Evolutionary conservation across 2,888 invertebrate species (phyloP), one percentile per base, ranked within the genome.

Genomic region (Chrysolina americana): DNA sequence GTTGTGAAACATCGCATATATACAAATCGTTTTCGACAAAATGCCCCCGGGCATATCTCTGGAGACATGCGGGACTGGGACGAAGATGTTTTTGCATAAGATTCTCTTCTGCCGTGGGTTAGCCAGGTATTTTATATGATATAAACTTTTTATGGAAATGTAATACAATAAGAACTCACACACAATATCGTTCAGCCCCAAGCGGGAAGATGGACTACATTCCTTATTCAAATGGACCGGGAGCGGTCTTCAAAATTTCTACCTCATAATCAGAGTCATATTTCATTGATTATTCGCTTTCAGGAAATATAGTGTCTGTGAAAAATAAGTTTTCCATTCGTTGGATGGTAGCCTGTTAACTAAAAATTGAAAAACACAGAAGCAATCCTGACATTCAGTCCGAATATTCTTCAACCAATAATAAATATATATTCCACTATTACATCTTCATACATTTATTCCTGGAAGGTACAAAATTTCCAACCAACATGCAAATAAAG

Each of bases 81-180:
- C 21, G 21, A 53, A 19, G 53, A 53, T 6, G 21, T 53, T 53
- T 11, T 53, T 53, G 19, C 21, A 21, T 53, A 21, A 53, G 19
- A 21, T 53, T 11, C 11, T 53, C 13, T 10, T 21, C 53, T 10
- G 21, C 21, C 19, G 53, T 48, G 17, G 48, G 48, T 48, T 48
- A 48, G 48, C 48, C 48, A 48, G 53, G 53, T 53, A 21, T 53
- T 53, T 21, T 11, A 53, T 53, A 13, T 53, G 53, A 53, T 53
- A 53, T 21, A 53, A 53, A 21, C 19, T 53, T 21, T 23, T 21
- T 2, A 53, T 53, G 44, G 44, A 44, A 15, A 44, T 44, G 3
- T 44, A 48, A 48, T 17, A 48, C 48, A 17, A 48, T 17, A 36
- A 48, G 48, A 17, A 48, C 48, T 17, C 48, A 17, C 48, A 48